Conservation (phyloP, 2,797 vertebrate genomes). For the Lutjanus argentimaculatus region DNA sequence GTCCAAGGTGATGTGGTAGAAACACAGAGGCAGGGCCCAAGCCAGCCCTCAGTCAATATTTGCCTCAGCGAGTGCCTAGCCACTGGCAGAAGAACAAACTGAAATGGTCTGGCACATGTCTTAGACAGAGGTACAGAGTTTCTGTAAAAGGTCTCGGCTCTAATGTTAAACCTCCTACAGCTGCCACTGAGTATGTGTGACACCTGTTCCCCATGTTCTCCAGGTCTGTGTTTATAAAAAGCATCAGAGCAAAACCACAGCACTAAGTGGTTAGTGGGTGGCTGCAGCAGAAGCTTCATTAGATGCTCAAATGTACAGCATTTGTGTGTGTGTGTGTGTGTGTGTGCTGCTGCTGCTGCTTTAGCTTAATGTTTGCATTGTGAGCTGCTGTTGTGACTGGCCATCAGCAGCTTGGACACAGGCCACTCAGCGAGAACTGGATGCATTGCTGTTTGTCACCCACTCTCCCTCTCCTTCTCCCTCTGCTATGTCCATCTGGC, state of each 20-base stretch:
- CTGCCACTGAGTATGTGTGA: slow-evolving; percentile 43
- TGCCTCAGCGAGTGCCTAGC: slow-evolving; percentile 66
- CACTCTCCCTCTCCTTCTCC: slow-evolving; percentile 4
- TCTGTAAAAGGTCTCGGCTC: slow-evolving; percentile 27
- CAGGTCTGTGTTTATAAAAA: slow-evolving; percentile 74
- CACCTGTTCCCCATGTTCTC: slow-evolving; percentile 72
- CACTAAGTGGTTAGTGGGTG: slow-evolving; percentile 64
- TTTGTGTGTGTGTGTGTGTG: slow-evolving; percentile 19
- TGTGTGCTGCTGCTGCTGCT: neutral
- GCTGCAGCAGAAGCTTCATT: slow-evolving; percentile 56
- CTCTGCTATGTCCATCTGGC: slow-evolving; percentile 72
- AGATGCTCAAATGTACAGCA: slow-evolving; percentile 40
- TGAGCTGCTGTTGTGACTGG: slow-evolving; percentile 61
- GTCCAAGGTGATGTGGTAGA: slow-evolving; percentile 59
- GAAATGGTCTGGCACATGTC: slow-evolving; percentile 45
- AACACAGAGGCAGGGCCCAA: slow-evolving; percentile 46
- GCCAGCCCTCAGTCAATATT: slow-evolving; percentile 80
- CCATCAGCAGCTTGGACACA: slow-evolving; percentile 62
- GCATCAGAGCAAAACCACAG: slow-evolving; percentile 63
- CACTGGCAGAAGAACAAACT: slow-evolving; percentile 66
- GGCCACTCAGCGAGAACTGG: slow-evolving; percentile 71
- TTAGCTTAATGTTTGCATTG: slow-evolving; percentile 35
- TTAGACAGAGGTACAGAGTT: slow-evolving; percentile 32
- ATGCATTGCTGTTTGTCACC: slow-evolving; percentile 53
- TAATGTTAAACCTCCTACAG: slow-evolving; percentile 36